A percentile compares a stretch with the other conserved stretches of the same genome.
Conservation (phyloP, 1,140 invertebrate species). For the Diprion similis region DNA sequence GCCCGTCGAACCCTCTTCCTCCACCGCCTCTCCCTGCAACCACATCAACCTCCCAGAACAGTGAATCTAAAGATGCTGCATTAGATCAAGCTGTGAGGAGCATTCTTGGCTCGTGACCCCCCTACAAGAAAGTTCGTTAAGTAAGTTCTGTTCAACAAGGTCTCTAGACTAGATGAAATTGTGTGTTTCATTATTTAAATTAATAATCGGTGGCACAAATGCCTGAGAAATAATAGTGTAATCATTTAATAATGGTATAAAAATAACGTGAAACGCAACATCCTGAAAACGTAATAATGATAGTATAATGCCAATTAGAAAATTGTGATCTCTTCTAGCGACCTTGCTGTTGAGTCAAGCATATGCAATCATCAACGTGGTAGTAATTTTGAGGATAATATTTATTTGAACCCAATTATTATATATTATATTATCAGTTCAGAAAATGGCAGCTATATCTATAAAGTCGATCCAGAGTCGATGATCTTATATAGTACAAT, state of each 20-base stretch:
- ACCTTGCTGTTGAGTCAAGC: neutral
- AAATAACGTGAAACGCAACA: neutral
- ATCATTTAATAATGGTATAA: neutral
- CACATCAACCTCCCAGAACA: constrained; percentile 14
- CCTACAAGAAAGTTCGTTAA: constrained; percentile 58
- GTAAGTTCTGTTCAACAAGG: constrained; percentile 8
- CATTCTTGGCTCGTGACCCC: constrained; percentile 65
- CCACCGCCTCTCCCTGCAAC: constrained; percentile 27
- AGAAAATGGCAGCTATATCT: constrained; percentile 1
- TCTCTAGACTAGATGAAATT: neutral
- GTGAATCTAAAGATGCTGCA: constrained; percentile 55
- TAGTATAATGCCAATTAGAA: neutral
- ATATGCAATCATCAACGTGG: neutral
- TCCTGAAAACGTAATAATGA: neutral
- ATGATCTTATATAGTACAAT: neutral
- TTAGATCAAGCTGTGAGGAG: constrained; percentile 66
- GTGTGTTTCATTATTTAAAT: neutral
- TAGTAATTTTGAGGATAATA: neutral
- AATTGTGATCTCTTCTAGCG: constrained; percentile 13
- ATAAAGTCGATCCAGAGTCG: neutral
- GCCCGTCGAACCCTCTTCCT: constrained; percentile 44
- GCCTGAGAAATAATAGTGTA: neutral
- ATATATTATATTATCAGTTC: constrained; percentile 4
- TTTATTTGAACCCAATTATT: neutral
- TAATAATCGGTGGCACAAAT: too few species aligned